Percentiles rank a stretch among this genome's conserved stretches.
phyloP scores from a whole-genome alignment of 2,113 vertebrate genomes.

The Labrus mixtus region DNA sequence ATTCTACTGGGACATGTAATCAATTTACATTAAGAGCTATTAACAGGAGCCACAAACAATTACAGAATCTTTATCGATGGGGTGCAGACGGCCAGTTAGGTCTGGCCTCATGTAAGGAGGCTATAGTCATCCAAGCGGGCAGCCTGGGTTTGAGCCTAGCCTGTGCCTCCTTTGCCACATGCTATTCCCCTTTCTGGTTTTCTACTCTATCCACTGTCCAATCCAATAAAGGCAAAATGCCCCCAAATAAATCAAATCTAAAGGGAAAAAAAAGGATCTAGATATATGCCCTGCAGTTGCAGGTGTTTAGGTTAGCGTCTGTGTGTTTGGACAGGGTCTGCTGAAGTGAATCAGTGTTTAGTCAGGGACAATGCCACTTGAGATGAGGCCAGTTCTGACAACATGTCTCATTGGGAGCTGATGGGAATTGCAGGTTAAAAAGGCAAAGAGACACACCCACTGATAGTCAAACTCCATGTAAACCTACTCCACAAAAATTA shows the following conservation, averaged over 20 bases:
- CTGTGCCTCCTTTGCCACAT: no score
- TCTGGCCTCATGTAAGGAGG: no score
- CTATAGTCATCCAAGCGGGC: no score
- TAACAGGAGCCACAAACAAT: constrained; percentile 4
- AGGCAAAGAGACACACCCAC: background rate
- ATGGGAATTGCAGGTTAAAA: constrained; percentile 6
- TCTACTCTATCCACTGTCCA: no score
- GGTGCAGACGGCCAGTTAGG: no score
- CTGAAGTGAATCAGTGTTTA: constrained; percentile 43
- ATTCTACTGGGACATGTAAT: constrained; percentile 28
- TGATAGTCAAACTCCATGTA: no score
- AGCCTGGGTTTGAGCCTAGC: no score
- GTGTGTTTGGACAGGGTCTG: constrained; percentile 46
- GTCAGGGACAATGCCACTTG: constrained; percentile 21
- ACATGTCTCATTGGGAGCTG: background rate
- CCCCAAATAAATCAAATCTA: no score
- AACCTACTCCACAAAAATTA: no score
- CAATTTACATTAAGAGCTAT: constrained; percentile 44
- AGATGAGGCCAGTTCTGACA: constrained; percentile 22
- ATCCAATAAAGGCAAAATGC: no score
- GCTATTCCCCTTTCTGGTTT: no score
- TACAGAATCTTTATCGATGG: background rate
- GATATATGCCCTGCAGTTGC: constrained; percentile 8
- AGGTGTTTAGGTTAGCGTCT: background rate
- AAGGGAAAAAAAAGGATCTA: background rate